phyloP scores from a whole-genome alignment of 2,888 invertebrate genomes.

The Eupithecia subfuscata region DNA sequence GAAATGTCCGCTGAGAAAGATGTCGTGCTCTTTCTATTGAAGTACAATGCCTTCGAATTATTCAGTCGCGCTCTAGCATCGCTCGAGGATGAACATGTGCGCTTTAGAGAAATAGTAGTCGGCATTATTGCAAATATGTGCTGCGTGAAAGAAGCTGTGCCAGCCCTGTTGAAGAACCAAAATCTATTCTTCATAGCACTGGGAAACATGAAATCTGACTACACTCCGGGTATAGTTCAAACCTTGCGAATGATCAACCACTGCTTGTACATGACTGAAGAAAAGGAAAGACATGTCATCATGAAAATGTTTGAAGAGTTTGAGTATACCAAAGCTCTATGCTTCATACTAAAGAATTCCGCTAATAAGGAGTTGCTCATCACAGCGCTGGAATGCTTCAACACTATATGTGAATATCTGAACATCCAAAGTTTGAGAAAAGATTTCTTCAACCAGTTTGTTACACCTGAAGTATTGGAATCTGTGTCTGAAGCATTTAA shows the following conservation, averaged over 20 bases:
- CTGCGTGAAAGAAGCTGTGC: constrained; percentile 85
- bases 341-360: constrained; percentile 90
- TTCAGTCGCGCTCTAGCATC: constrained; percentile 83
- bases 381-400: constrained; percentile 84
- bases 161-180: constrained; percentile 82
- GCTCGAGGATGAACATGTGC: constrained; percentile 84
- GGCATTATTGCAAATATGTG: constrained; percentile 94
- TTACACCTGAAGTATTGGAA: constrained; percentile 63
- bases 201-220: constrained; percentile 84
- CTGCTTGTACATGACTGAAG: constrained; percentile 74
- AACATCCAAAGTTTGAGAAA: constrained; percentile 60
- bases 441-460: constrained; percentile 69
- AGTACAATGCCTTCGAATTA: constrained; percentile 87
- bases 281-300: constrained; percentile 74
- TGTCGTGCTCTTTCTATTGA: constrained; percentile 87
- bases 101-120: constrained; percentile 91
- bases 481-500: constrained; percentile 64
- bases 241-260: constrained; percentile 87
- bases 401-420: constrained; percentile 80
- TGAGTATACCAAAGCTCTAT: constrained; percentile 84
- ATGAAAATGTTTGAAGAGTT: constrained; percentile 75
- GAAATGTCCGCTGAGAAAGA: constrained; percentile 93
- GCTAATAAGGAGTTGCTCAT: constrained; percentile 85
- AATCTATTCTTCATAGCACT: constrained; percentile 84
- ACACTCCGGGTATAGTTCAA: constrained; percentile 89